Evolutionary conservation across 2,888 invertebrate genomes (phyloP), one percentile per base, ranked within the genome.

Genomic region (Pherbina coryleti): DNA sequence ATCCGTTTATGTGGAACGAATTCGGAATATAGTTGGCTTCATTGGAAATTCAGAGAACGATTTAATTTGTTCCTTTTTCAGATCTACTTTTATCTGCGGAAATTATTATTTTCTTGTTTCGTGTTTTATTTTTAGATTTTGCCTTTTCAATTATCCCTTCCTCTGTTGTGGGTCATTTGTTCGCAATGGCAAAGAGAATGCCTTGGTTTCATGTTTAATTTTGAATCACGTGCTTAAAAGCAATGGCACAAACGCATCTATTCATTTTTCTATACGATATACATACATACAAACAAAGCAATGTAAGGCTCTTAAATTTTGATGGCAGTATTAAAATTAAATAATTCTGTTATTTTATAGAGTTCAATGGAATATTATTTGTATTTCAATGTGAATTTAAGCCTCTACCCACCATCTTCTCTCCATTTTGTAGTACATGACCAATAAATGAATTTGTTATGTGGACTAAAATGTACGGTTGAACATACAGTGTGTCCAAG

Each of bases 141-240:
- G 25, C 49, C 60, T 57, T 76, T 76, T 60, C 66, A 77, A 72
- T 77, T 77, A 71, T 64, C 37, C 64, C 57, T 60, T 76, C 62
- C 53, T 9, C 66, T 53, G 57, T 37, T 44, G 69, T 49, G 44
- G 55, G 37, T 19, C 67, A 34, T 37, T 49, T 44, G 37, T 57
- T 73, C 60, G 57, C 57, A 72, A 73, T 73, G 66, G 73, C 25
- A 77, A 28, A 69, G 14, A 64, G 66, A 74, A 70, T 34, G 19
- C n/a, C 19, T 34, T 64, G 1, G n/a, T 70, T 72, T 77, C 49
- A 37, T 55, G 60, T 73, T 25, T 51, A 71, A 69, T 72, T 67
- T 78, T 78, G 81, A 80, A 80, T 81, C 82, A 80, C 77, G 73
- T 76, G 76, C 75, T 71, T 60, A 67, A 64, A 76, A 69, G 51